phyloP scores from a whole-genome alignment of 2,797 vertebrate genomes.

The Sebastes hubbsi region DNA sequence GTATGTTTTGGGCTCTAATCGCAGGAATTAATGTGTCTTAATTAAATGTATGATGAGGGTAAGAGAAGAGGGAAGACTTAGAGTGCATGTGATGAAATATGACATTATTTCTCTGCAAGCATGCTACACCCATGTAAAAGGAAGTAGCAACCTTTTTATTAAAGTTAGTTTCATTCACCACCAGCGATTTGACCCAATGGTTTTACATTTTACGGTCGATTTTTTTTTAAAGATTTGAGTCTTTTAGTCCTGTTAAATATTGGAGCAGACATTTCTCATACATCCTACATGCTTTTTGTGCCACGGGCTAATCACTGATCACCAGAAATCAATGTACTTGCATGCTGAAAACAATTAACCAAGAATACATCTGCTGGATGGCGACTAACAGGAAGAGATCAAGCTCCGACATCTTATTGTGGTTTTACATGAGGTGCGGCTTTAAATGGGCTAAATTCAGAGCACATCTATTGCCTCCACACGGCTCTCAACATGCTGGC shows the following conservation, averaged over 20 bases:
- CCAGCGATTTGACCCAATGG: not conserved
- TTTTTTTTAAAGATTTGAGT: too few relatives aligned
- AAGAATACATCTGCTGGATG: not conserved
- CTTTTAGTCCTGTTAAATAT: not conserved
- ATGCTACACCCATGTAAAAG: too few relatives aligned
- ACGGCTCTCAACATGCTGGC: too few relatives aligned
- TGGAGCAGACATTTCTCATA: not conserved
- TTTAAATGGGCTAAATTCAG: too few relatives aligned
- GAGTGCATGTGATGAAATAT: slow-evolving; percentile 1
- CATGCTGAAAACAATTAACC: not conserved
- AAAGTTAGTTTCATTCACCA: not conserved
- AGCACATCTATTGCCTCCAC: too few relatives aligned
- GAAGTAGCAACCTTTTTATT: too few relatives aligned
- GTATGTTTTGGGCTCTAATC: not conserved
- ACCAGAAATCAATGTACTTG: not conserved
- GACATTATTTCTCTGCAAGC: not conserved
- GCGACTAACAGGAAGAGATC: not conserved
- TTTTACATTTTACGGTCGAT: too few relatives aligned
- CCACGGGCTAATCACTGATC: not conserved
- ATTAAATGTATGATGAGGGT: not conserved
- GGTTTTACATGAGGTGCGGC: not conserved
- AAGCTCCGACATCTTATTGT: not conserved
- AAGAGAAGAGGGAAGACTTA: not conserved
- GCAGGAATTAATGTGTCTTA: not conserved
- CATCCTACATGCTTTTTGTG: not conserved